Evolutionary conservation across 1,140 invertebrate genomes (phyloP), one percentile per base, ranked within the genome.

Genomic region (Macrobrachium rosenbergii): DNA sequence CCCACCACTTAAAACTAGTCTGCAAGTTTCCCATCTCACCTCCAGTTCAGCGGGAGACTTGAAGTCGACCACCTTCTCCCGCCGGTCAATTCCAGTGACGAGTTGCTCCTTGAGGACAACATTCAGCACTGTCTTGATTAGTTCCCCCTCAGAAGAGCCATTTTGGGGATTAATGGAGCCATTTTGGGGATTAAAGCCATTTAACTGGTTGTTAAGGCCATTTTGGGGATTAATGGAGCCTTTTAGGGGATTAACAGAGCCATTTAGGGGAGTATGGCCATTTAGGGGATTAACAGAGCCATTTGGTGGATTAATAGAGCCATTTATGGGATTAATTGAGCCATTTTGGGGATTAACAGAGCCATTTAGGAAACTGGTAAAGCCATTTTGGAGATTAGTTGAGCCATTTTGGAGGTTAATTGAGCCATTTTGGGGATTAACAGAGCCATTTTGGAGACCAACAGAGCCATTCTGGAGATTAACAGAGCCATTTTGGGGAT

Each of bases 41-140:
- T 82, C 52, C 2, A 82, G 21, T 19, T 82, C 81, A 10, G 69
- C 45, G 0, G 81, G 81, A 5, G 59, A 67, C 73, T 73, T 82
- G 52, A 82, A 82, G 17, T 82, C 45, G 11, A 82, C 67, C 43
- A 82, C 67, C 58, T 82, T 82, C 19, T 82, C 67, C 45, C 64
- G 17, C 17, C 64, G 12, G 45, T 73, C 62, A 6, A 82, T 63
- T 2, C 81, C 81, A 6, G 81, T 82, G 45, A 82, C 81, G 10
- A 82, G 67, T 12, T 60, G 45, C 28, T 45, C n/a, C 67, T 59
- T 73, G 21, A 82, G 67, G 45, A 82, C 81, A 2, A 82, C 14
- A 45, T 72, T 64, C 67, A 82, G 11, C 16, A 82, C 58, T 14
- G 17, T 21, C 3, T 72, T 69, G 21, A 82, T 21, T 45, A 82